Evolutionary conservation across 2,797 vertebrate genomes (phyloP).

Genomic region (Cryptoprocta ferox): DNA sequence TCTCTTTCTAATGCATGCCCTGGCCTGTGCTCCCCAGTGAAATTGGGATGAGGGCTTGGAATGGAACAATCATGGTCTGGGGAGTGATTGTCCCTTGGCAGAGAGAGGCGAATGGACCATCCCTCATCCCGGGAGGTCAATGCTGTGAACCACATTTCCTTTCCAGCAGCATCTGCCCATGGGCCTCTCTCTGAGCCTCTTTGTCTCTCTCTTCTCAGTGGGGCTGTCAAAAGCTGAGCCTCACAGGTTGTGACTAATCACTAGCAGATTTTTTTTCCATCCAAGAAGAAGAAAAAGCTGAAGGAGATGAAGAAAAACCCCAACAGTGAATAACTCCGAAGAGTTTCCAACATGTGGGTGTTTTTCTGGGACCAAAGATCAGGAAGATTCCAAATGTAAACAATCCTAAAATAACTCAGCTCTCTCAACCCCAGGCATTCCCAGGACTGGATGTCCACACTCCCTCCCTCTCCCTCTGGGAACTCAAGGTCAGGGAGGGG

Average conservation of each 20-base stretch:
- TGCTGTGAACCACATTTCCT: slow-evolving; percentile 68
- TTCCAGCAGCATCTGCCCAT: slow-evolving; percentile 73
- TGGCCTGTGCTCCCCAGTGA: slow-evolving; percentile 16
- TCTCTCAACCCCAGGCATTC: slow-evolving; percentile 82
- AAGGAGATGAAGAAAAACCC: slow-evolving; percentile 81
- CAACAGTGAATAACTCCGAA: slow-evolving; percentile 81
- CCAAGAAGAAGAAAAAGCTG: slow-evolving; percentile 77
- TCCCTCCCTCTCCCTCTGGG: slow-evolving; percentile 74
- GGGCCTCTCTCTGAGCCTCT: slow-evolving; percentile 76
- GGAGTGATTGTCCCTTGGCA: slow-evolving; percentile 38
- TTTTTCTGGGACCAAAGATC: slow-evolving; percentile 85
- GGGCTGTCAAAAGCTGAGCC: slow-evolving; percentile 80
- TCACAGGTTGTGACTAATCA: slow-evolving; percentile 86
- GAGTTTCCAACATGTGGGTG: slow-evolving; percentile 86
- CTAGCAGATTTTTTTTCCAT: slow-evolving; percentile 86
- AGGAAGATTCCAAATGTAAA: slow-evolving; percentile 84
- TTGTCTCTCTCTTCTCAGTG: slow-evolving; percentile 82
- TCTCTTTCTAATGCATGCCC: slow-evolving; percentile 4
- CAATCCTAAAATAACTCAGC: slow-evolving; percentile 85
- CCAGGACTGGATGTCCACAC: slow-evolving; percentile 81
- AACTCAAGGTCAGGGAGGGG: slow-evolving; percentile 77
- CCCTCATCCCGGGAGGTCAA: slow-evolving; percentile 49
- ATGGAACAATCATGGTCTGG: slow-evolving; percentile 1
- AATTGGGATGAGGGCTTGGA: slow-evolving; percentile 50
- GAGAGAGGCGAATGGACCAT: slow-evolving; percentile 29